These are phyloP conservation scores for Drosophila mimica DNA, from an alignment of 2,888 invertebrate genomes.

Conservation along the genomic window DNA sequence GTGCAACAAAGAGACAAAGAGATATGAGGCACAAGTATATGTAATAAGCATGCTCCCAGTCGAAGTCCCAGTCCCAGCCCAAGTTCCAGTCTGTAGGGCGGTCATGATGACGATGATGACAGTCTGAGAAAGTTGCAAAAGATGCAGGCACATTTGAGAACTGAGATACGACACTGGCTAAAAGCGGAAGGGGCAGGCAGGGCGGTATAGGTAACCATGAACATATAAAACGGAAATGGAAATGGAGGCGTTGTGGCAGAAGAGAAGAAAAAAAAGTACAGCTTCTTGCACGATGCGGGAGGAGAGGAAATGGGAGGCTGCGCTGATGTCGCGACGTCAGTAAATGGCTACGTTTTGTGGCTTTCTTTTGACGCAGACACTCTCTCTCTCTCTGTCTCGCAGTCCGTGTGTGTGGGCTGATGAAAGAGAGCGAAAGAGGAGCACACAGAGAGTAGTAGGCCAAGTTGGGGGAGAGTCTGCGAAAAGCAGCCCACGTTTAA, in stretches of 20 bases:
- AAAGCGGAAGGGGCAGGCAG: not conserved
- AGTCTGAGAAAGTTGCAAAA: constrained; percentile 76
- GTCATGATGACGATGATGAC: constrained; percentile 54
- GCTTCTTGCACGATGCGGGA: not conserved
- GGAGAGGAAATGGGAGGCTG: constrained; percentile 21
- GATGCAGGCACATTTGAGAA: constrained; percentile 50
- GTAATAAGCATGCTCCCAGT: constrained; percentile 14
- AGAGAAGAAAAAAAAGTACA: not conserved
- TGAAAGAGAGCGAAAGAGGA: constrained; percentile 11
- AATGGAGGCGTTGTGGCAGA: constrained; percentile 32
- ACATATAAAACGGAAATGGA: constrained; percentile 43
- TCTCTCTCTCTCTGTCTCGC: constrained; percentile 6
- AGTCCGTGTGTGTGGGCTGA: constrained; percentile 35
- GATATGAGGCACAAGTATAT: constrained; percentile 14
- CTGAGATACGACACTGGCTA: constrained; percentile 1
- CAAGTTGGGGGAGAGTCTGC: constrained; percentile 21
- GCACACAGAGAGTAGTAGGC: constrained; percentile 16
- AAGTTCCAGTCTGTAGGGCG: constrained; percentile 40
- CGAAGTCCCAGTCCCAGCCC: constrained; percentile 2
- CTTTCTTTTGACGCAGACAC: constrained; percentile 68
- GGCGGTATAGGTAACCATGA: constrained; percentile 10
- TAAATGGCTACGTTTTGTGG: constrained; percentile 68
- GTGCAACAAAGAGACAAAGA: constrained; percentile 41
- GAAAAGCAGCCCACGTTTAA: constrained; percentile 52
- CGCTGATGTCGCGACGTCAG: constrained; percentile 56